phyloP scores from a whole-genome alignment of 2,888 invertebrate genomes.

The Xanthia togata region DNA sequence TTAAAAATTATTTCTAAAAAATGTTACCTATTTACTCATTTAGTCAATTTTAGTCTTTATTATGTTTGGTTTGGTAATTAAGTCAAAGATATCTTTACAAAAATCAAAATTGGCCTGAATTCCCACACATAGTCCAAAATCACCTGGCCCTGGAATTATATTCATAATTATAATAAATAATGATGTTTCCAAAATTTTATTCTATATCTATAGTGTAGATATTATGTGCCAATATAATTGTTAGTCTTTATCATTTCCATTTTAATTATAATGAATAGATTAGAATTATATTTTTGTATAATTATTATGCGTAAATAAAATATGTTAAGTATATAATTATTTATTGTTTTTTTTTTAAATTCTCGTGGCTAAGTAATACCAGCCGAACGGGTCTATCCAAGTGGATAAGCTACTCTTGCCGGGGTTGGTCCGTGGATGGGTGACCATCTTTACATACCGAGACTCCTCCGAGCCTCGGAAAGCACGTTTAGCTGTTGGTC shows the following conservation, averaged over 20 bases:
- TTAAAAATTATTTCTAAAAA: conserved; percentile 32
- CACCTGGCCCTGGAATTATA: conserved; percentile 3
- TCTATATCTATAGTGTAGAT: conserved; percentile 64
- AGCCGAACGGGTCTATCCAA: too few species aligned
- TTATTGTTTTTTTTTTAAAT: conserved; percentile 44
- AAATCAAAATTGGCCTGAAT: not conserved
- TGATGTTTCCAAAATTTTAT: conserved; percentile 43
- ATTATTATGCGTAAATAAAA: conserved; percentile 75
- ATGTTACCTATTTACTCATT: conserved; percentile 26
- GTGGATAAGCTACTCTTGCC: too few species aligned
- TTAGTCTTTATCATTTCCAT: conserved; percentile 68
- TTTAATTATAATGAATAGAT: conserved; percentile 67
- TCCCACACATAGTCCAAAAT: not conserved
- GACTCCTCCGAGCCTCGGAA: too few species aligned
- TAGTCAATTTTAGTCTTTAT: conserved; percentile 42
- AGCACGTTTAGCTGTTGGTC: too few species aligned
- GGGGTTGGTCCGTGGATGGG: too few species aligned
- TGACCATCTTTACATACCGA: too few species aligned
- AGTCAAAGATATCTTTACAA: not conserved
- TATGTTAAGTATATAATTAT: conserved; percentile 64
- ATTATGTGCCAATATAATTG: conserved; percentile 74
- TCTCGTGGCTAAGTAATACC: too few species aligned
- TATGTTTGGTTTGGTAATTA: conserved; percentile 15
- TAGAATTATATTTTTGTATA: conserved; percentile 76
- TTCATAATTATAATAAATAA: conserved; percentile 1